Evolutionary conservation across 2,113 vertebrate species (phyloP), one percentile per base, ranked within the genome.

Genomic region (Thomomys bottae): DNA sequence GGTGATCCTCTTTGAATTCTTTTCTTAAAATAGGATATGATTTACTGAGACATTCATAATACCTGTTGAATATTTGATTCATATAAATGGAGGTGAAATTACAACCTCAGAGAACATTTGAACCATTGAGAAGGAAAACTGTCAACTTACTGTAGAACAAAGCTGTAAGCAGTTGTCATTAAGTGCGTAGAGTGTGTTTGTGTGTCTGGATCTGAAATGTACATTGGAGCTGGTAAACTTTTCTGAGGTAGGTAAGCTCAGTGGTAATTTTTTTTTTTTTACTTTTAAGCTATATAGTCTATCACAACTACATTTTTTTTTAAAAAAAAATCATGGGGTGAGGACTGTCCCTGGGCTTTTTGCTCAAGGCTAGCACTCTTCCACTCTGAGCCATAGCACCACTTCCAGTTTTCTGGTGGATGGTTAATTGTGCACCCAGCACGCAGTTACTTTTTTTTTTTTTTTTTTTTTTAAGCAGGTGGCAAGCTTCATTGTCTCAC

Each of bases 401-500:
- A 54, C 49, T 54, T 54, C 49, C 4, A 17, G 49, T 54, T 54
- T 54, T 54, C 49, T 54, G 11, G 49, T 54, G 49, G 49, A 17
- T 54, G 49, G 49, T 54, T 54, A 54, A 54, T 54, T 54, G 49
- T 12, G 49, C 49, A 54, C 49, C 49, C 49, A 54, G 49, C 49
- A 54, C 86, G 72, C 40, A 15, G 15, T 75, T 82, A 24, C 26
- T 89, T n/a, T n/a, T n/a, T n/a, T 82, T n/a, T 15, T 91, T 26
- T 88, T 82, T n/a, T 15, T 91, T 26, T 88, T 82, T n/a, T 15
- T 91, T 26, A 84, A 82, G 38, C 78, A 59, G 36, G 70, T 59
- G 21, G 28, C 61, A 45, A 24, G 38, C 34, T n/a, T 23, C n/a
- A 1, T 3, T 78, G 49, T 12, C 32, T 81, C 72, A 21, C n/a